These are phyloP conservation scores for Caenorhabditis plicata DNA, from an alignment of 2,888 invertebrate genomes.

Conservation along the genomic window DNA sequence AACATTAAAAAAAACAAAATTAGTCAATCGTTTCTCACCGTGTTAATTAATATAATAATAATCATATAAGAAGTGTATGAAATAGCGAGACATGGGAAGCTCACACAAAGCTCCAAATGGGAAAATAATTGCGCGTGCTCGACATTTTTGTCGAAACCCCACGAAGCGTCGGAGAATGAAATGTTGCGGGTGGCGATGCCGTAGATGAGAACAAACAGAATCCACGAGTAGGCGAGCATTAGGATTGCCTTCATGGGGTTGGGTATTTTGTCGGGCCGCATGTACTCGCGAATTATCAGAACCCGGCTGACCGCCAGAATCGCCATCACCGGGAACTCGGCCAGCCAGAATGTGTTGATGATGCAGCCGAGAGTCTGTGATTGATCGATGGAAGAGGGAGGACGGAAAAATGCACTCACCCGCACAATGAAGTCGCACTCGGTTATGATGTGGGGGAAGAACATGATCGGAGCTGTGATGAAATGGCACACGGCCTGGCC, in stretches of 20 bases:
- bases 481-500: slow-evolving; percentile 9
- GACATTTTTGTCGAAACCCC: neutral
- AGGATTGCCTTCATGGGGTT: neutral
- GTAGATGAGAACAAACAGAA: neutral
- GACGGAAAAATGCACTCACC: too few relatives aligned
- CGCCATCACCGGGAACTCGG: slow-evolving; percentile 6
- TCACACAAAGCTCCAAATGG: neutral
- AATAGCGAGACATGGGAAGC: neutral
- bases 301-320: slow-evolving; percentile 5
- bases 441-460: slow-evolving; percentile 7
- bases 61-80: slow-evolving; percentile 7
- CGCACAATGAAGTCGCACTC: too few relatives aligned
- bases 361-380: slow-evolving; percentile 8
- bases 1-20: neutral
- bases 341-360: slow-evolving; percentile 11
- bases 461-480: slow-evolving; percentile 5
- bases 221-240: neutral
- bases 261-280: neutral
- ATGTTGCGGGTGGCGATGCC: slow-evolving; percentile 2
- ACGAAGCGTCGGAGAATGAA: neutral
- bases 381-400: too few relatives aligned
- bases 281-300: neutral
- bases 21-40: neutral
- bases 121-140: neutral
- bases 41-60: slow-evolving; percentile 5